A percentile compares a stretch with the other conserved stretches of the same genome.
phyloP scores from a whole-genome alignment of 2,888 invertebrate genomes.

The Dexiosoma caninum region DNA sequence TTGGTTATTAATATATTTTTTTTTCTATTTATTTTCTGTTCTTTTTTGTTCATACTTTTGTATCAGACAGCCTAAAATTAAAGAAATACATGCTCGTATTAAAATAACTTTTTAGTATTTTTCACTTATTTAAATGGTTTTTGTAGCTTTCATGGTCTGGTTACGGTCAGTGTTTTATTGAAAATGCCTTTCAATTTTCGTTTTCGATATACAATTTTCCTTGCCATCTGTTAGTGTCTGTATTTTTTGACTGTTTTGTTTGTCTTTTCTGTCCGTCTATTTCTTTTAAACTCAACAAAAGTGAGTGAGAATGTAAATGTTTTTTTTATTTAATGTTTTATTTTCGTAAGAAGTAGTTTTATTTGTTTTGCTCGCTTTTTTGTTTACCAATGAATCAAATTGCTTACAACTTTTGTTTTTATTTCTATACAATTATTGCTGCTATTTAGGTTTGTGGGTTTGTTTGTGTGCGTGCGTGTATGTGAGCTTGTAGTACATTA shows the following conservation, averaged over 20 bases:
- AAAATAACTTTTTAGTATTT: not conserved
- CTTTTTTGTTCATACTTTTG: not conserved
- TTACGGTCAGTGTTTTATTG: slow-evolving; percentile 17
- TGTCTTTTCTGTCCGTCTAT: not conserved
- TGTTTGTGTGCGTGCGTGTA: not conserved
- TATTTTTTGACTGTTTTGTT: not conserved
- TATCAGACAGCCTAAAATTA: not conserved
- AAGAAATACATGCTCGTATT: not conserved
- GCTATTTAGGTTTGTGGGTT: not conserved
- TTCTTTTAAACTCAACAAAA: slow-evolving; percentile 1
- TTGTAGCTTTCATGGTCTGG: slow-evolving; percentile 18
- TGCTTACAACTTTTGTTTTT: slow-evolving; percentile 10
- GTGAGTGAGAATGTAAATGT: not conserved
- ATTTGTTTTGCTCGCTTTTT: not conserved
- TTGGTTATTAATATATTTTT: not conserved
- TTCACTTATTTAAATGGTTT: slow-evolving; percentile 9
- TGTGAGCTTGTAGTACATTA: too few species aligned
- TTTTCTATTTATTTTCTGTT: not conserved
- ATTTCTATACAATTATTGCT: not conserved
- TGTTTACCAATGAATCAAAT: slow-evolving; percentile 38
- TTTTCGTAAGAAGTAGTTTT: not conserved
- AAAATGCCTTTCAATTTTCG: slow-evolving; percentile 34
- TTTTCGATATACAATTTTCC: slow-evolving; percentile 10
- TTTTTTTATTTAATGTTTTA: not conserved
- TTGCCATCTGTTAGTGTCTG: not conserved